A percentile compares a stretch with the other conserved stretches of the same genome.
phyloP scores from a whole-genome alignment of 2,113 vertebrate genomes.

The Gymnogyps californianus region DNA sequence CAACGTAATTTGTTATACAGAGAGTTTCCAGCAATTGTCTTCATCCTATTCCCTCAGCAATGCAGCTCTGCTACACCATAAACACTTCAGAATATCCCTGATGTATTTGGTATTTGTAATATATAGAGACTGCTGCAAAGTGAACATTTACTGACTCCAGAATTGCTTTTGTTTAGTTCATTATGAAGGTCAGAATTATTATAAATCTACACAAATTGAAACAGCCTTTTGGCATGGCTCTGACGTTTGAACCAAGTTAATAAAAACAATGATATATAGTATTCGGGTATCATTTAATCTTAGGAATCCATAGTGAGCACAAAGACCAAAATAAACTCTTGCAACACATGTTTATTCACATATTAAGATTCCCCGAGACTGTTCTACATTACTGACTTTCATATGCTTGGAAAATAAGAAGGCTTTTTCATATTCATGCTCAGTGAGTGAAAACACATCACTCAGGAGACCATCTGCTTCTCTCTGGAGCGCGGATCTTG shows the following conservation, averaged over 20 bases:
- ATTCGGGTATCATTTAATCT: constrained; percentile 3
- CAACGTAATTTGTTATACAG: background rate
- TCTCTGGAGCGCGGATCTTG: constrained; percentile 21
- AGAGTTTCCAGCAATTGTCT: constrained; percentile 18
- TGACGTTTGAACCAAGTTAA: constrained; percentile 15
- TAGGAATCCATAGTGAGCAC: constrained; percentile 31
- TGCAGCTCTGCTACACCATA: background rate
- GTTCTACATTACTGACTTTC: constrained; percentile 41
- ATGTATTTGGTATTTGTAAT: background rate
- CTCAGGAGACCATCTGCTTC: constrained; percentile 52
- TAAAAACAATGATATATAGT: constrained; percentile 18
- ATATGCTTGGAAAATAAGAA: constrained; percentile 32
- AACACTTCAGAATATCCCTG: background rate
- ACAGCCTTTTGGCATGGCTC: constrained; percentile 12
- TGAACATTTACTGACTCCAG: background rate
- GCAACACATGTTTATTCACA: constrained; percentile 30
- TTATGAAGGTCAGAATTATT: constrained; percentile 25
- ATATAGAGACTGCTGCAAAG: background rate
- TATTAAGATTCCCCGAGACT: constrained; percentile 49
- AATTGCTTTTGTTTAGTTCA: background rate
- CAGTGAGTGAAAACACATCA: constrained; percentile 35
- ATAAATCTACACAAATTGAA: constrained; percentile 39
- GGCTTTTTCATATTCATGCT: constrained; percentile 1
- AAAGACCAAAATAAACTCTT: constrained; percentile 42
- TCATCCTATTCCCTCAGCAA: background rate